These are phyloP conservation scores for Conus canariensis DNA, from an alignment of 2,888 invertebrate species.

Conservation along the genomic window DNA sequence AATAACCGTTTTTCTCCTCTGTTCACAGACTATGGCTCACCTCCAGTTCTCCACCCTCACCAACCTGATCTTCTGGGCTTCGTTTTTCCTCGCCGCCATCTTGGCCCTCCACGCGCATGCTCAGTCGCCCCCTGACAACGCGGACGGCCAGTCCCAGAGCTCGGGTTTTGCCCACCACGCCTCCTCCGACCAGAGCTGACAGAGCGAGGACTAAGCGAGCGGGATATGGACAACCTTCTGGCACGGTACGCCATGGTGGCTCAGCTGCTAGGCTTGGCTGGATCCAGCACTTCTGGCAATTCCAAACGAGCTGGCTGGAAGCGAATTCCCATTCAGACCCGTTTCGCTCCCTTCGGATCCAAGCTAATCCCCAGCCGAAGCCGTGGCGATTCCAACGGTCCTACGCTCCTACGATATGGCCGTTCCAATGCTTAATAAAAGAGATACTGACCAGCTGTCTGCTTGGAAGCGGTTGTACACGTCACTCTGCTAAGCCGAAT, in stretches of 20 bases:
- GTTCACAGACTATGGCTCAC: background rate
- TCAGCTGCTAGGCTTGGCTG: background rate
- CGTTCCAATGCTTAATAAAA: constrained; percentile 16
- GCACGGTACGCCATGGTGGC: background rate
- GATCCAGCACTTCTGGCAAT: no score
- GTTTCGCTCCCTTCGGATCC: constrained; percentile 53
- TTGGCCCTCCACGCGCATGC: constrained; percentile 24
- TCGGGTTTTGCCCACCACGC: background rate
- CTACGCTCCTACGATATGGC: constrained; percentile 52
- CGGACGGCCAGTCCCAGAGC: background rate
- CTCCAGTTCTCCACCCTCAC: background rate
- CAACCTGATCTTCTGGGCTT: background rate
- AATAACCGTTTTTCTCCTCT: background rate
- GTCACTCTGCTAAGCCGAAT: no score
- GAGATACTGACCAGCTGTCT: background rate
- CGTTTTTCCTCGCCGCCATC: constrained; percentile 20
- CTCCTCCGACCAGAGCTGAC: background rate
- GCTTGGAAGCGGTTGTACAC: no score
- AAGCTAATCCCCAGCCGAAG: constrained; percentile 52
- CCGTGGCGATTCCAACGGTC: constrained; percentile 47
- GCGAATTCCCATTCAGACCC: constrained; percentile 50
- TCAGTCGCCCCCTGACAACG: background rate
- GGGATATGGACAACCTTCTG: constrained; percentile 2
- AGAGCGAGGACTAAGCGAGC: background rate
- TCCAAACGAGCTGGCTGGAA: constrained; percentile 28